These are phyloP conservation scores for Orthonychiurus folsomi DNA, from an alignment of 2,888 invertebrate genomes.

Conservation along the genomic window DNA sequence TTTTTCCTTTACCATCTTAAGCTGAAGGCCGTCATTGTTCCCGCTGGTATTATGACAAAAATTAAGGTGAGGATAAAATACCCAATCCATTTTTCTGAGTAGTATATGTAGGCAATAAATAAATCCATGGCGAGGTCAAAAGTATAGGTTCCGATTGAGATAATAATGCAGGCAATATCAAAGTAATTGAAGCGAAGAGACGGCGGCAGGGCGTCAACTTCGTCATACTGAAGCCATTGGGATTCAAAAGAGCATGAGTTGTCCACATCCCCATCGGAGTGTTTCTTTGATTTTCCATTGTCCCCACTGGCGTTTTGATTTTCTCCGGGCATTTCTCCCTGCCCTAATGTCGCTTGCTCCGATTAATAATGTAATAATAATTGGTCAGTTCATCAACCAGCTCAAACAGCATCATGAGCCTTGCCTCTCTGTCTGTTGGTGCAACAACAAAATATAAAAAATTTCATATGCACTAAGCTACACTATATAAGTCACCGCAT, in stretches of 20 bases:
- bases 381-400: too few species aligned
- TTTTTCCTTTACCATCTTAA: conserved; percentile 39
- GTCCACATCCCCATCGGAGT: not conserved
- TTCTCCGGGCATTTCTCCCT: not conserved
- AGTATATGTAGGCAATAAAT: conserved; percentile 37
- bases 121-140: conserved; percentile 37
- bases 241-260: not conserved
- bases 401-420: too few species aligned
- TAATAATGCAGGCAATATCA: conserved; percentile 34
- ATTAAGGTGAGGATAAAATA: conserved; percentile 39
- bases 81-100: conserved; percentile 25
- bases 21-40: conserved; percentile 40
- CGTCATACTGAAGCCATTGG: conserved; percentile 19
- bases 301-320: not conserved
- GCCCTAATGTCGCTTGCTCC: too few species aligned
- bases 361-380: too few species aligned
- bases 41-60: conserved; percentile 39
- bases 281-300: too few species aligned
- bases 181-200: conserved; percentile 35
- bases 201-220: conserved; percentile 36
- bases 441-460: too few species aligned
- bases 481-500: too few species aligned
- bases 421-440: too few species aligned
- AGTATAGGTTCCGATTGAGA: conserved; percentile 34
- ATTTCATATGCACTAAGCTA: too few species aligned